Base-by-base conservation (phyloP, 2,888 invertebrate species). In the Dastarcus helophoroides region DNA sequence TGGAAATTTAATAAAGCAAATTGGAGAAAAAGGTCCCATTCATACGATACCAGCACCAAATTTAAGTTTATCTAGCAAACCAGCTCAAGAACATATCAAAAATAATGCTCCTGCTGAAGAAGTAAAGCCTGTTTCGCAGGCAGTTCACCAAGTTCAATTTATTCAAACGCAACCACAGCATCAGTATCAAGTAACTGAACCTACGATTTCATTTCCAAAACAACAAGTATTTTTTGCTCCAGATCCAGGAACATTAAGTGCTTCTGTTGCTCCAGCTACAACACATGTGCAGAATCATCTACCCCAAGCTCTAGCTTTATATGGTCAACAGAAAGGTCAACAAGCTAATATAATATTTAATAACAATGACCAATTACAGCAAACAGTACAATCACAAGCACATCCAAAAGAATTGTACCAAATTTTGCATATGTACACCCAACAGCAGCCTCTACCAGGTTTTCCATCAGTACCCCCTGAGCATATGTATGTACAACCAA, bases 31-130 rank as follows among this genome's bases (percentile, higher is more conserved):
- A 52, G 82, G 81, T 44, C 84, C 84, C 2, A 85, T 86, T 53
- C 84, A 84, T 60, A 84, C 85, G 6, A 83, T 86, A 41, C 84
- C 84, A 50, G 85, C 86, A 13, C 86, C 86, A 5, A 84, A 85
- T 64, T 65, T 86, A 28, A 76, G 77, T 42, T 67, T 72, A 4
- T 69, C 73, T 2, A 76, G 76, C 53, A 76, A 71, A 47, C 76
- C 76, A 0, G 68, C 67, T 13, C 60, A 68, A 2, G 55, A 52
- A 12, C 50, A 54, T 31, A 41, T 51, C 9, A 39, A 42, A 9
- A 35, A 41, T 19, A n/a, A n/a, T n/a, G n/a, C n/a, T n/a, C 37
- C n/a, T n/a, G n/a, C n/a, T n/a, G n/a, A n/a, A n/a, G n/a, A n/a
- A n/a, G n/a, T n/a, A n/a, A n/a, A n/a, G n/a, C n/a, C n/a, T n/a